phyloP scores from a whole-genome alignment of 2,888 invertebrate genomes.

The Drosophila robusta region DNA sequence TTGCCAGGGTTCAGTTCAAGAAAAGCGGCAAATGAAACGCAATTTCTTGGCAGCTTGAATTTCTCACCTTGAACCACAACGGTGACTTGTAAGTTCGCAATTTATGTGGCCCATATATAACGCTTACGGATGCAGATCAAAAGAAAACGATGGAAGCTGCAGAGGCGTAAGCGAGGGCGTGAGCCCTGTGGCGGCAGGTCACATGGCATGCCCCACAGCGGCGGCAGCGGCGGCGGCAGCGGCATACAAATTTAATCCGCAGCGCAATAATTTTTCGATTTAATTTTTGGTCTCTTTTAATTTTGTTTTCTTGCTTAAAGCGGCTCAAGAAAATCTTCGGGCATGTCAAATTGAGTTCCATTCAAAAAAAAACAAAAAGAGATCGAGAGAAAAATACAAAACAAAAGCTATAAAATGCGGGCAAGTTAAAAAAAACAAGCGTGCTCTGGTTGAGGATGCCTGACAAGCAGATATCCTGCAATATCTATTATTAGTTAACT shows the following conservation, averaged over 20 bases:
- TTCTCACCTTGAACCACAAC: conserved; percentile 37
- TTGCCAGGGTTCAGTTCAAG: conserved; percentile 6
- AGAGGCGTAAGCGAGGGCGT: conserved; percentile 6
- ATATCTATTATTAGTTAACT: too few species aligned
- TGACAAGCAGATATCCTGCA: conserved; percentile 1
- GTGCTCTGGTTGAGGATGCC: neutral
- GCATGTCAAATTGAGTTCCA: conserved; percentile 79
- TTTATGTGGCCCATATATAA: conserved; percentile 39
- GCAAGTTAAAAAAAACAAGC: conserved; percentile 22
- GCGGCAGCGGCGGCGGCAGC: neutral
- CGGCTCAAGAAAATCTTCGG: conserved; percentile 73
- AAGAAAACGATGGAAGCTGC: conserved; percentile 10
- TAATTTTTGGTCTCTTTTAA: conserved; percentile 36
- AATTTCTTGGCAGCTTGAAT: conserved; percentile 17
- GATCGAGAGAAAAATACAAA: conserved; percentile 27
- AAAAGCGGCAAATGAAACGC: conserved; percentile 1
- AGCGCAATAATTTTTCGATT: conserved; percentile 75
- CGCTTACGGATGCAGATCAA: conserved; percentile 24
- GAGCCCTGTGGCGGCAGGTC: conserved; percentile 4
- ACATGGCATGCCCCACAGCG: conserved; percentile 12
- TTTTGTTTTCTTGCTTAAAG: conserved; percentile 41
- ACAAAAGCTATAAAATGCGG: conserved; percentile 53
- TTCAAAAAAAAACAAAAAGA: conserved; percentile 47
- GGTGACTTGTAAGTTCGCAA: conserved; percentile 17
- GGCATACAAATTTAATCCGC: conserved; percentile 72